Base-by-base conservation (phyloP, 1,140 invertebrate species). In the Amphibalanus amphitrite region DNA sequence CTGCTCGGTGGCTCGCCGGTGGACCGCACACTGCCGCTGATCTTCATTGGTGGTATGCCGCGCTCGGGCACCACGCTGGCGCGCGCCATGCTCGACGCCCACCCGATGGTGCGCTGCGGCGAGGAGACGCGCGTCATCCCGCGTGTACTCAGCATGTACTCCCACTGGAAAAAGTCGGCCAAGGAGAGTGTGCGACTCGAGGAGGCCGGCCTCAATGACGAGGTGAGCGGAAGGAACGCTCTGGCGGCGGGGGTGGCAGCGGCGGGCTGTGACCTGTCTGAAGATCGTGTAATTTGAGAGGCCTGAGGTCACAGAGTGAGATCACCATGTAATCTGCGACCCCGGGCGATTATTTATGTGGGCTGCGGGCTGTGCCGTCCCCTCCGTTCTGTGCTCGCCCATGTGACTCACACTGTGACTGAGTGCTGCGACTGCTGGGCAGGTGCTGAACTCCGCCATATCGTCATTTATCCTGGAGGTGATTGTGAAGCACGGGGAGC, bases 51-150 rank as follows among this genome's bases (percentile, higher is more conserved):
- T 29, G 95, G 95, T 69, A 93, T 98, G 77, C 95, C 95, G 30
- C 86, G 95, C 74, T 97, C 93, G 69, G 96, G 96, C 28, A 98
- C 95, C 3, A 99, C 96, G 59, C 85, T 98, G 71, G 94, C 97
- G 88, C 85, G 97, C 78, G 96, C 95, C 73, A 96, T 99, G 91
- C 82, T 99, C 70, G 97, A 99, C 83, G 95, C 97, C 67, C 97
- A 99, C 86, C 93, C 93, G n/a, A 89, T 93, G 79, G 91, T 98
- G 76, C 88, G 94, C 81, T 99, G 97, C 82, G 96, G 96, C 10
- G 95, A 98, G 82, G 96, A 98, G 82, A 98, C 96, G 13, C 85
- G 96, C 73, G 92, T 99, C 67, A 95, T 99, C 79, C 97, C 96
- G 30, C 84, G 94, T 73, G 88, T 97, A 76, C 84, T 96, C 71